Percentiles rank a stretch among this genome's conserved stretches.
Conservation (phyloP, 2,797 vertebrate species). For the Xiphorhynchus erythropygius region DNA sequence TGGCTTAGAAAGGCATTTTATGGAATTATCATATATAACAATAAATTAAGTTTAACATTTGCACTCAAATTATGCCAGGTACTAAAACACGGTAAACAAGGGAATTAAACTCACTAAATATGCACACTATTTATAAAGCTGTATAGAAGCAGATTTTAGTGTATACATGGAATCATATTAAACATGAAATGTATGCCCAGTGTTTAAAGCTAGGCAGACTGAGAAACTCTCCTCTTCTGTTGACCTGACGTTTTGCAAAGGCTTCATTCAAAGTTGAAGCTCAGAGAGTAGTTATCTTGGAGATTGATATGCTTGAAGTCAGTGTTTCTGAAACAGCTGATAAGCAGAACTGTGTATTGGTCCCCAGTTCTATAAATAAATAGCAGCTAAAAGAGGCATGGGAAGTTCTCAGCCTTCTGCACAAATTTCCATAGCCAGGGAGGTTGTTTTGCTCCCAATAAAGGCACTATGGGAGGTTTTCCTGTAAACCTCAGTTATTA, state of each 20-base stretch:
- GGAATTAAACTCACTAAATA: slow-evolving; percentile 37
- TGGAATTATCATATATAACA: neutral
- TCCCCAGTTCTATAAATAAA: neutral
- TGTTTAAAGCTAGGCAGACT: slow-evolving; percentile 1
- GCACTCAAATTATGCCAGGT: neutral
- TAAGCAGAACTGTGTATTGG: neutral
- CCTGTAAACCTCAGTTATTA: neutral
- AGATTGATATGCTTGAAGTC: neutral
- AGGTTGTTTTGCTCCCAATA: neutral
- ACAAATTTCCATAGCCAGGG: neutral
- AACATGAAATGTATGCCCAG: neutral
- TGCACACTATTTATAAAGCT: slow-evolving; percentile 31
- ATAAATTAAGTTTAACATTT: neutral
- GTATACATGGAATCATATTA: neutral
- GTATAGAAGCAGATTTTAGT: slow-evolving; percentile 28
- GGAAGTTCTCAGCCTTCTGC: neutral
- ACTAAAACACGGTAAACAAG: slow-evolving; percentile 24
- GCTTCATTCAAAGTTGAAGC: neutral
- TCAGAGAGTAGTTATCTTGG: neutral
- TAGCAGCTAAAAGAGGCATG: neutral
- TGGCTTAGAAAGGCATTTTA: neutral
- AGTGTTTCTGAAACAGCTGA: neutral
- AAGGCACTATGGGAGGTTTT: neutral
- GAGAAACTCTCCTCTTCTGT: neutral
- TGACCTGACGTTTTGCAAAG: neutral